Evolutionary conservation across 2,888 invertebrate genomes (phyloP), one percentile per base, ranked within the genome.

Genomic region (Acleris laterana): DNA sequence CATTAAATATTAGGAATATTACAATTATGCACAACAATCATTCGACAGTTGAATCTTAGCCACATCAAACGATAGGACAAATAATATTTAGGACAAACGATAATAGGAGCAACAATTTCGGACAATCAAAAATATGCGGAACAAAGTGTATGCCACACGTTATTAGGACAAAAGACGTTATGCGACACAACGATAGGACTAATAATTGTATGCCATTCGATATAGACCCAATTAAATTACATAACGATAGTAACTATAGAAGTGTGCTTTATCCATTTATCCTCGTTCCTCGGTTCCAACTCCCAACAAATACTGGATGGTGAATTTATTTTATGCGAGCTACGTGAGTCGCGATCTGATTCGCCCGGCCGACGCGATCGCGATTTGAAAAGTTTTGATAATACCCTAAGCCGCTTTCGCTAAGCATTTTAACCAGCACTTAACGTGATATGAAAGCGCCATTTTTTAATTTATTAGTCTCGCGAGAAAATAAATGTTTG

Each of bases 261-360:
- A 59, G 48, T 16, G 52, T 55, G 49, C 63, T 59, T 63, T 56
- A 66, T 66, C 62, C 68, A 64, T 69, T 68, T 65, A 60, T 63
- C 65, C 68, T 62, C 71, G 69, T 61, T 59, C 65, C 49, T 63
- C 51, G 56, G 68, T 63, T 69, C 64, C 48, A 74, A 74, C 73
- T 78, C 73, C 74, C 70, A 64, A 69, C 69, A 69, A 73, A 73
- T 72, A 78, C 46, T 46, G 16, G 46, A 74, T 76, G 74, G 74
- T 70, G 71, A 76, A 79, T 79, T 76, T 84, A 81, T 79, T 82
- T 83, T 81, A 82, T 76, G 77, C 72, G 71, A 62, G 66, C 69
- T 72, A 84, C 85, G 85, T 85, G 84, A 78, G 77, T 73, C 71
- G 77, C 73, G 68, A 79, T 72, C 73, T 73, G 74, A 82, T 80